These are phyloP conservation scores for Sebastes itinus DNA, from an alignment of 2,797 vertebrate species.

Conservation along the genomic window DNA sequence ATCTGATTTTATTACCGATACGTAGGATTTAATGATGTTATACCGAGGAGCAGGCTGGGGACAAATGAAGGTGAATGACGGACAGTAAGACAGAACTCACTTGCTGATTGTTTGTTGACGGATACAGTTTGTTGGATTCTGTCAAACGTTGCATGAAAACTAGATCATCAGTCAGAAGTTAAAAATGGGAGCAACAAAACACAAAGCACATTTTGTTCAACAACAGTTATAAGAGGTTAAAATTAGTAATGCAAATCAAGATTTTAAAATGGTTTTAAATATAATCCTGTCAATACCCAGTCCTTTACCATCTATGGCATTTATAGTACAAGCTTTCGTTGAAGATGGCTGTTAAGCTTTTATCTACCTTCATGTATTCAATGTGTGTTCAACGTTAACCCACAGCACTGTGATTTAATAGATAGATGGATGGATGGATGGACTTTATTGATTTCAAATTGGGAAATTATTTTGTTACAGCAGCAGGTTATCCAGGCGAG, in stretches of 20 bases:
- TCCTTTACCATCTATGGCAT: neutral
- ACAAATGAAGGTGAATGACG: neutral
- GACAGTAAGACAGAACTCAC: neutral
- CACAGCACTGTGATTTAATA: neutral
- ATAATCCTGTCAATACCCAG: neutral
- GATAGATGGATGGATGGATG: too few relatives aligned
- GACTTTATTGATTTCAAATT: too few relatives aligned
- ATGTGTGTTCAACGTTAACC: too few relatives aligned
- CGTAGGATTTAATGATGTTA: neutral
- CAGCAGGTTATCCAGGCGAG: too few relatives aligned
- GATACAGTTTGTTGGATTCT: neutral
- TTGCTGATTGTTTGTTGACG: neutral
- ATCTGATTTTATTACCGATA: neutral
- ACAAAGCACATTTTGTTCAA: neutral
- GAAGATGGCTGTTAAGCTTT: neutral
- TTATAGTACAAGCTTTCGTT: neutral
- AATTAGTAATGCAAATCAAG: neutral
- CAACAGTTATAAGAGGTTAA: neutral
- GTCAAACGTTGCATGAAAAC: neutral
- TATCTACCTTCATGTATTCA: neutral
- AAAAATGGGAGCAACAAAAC: neutral
- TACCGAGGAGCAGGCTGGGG: neutral
- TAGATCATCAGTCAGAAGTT: neutral
- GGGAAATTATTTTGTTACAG: too few relatives aligned
- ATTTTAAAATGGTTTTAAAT: neutral